phyloP scores from a whole-genome alignment of 1,140 invertebrate species.

The Ladona fulva region DNA sequence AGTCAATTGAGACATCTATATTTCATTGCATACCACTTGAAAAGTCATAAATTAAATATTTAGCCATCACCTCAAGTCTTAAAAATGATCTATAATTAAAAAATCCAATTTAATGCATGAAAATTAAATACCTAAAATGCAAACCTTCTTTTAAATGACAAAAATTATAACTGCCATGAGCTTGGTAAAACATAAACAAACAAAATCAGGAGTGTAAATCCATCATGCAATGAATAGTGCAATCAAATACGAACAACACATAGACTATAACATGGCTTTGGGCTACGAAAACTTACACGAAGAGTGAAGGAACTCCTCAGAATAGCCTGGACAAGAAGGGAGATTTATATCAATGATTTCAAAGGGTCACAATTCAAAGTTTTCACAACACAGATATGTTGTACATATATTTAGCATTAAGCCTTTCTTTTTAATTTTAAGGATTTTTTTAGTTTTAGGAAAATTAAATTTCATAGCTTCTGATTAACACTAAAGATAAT shows the following conservation, averaged over 20 bases:
- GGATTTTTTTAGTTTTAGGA: too few relatives aligned
- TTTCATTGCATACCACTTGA: neutral
- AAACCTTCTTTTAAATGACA: neutral
- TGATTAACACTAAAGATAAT: too few relatives aligned
- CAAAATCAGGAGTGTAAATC: neutral
- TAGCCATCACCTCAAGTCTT: neutral
- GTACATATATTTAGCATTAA: too few relatives aligned
- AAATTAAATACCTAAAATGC: neutral
- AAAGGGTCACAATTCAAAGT: conserved; percentile 3
- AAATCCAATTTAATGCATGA: neutral
- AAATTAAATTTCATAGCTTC: too few relatives aligned
- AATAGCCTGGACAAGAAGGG: conserved; percentile 22
- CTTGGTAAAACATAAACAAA: conserved; percentile 1
- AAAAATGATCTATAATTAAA: neutral
- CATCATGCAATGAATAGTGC: neutral
- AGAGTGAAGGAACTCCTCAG: conserved; percentile 20
- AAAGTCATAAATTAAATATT: conserved; percentile 5
- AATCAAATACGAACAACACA: conserved; percentile 1
- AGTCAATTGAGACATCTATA: neutral
- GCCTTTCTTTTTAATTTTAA: too few relatives aligned
- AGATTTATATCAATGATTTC: conserved; percentile 14
- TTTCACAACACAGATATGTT: too few relatives aligned
- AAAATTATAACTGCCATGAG: neutral
- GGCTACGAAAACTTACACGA: conserved; percentile 20
- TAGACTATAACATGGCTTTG: neutral